phyloP scores from a whole-genome alignment of 2,797 vertebrate genomes.

The Helostoma temminkii region DNA sequence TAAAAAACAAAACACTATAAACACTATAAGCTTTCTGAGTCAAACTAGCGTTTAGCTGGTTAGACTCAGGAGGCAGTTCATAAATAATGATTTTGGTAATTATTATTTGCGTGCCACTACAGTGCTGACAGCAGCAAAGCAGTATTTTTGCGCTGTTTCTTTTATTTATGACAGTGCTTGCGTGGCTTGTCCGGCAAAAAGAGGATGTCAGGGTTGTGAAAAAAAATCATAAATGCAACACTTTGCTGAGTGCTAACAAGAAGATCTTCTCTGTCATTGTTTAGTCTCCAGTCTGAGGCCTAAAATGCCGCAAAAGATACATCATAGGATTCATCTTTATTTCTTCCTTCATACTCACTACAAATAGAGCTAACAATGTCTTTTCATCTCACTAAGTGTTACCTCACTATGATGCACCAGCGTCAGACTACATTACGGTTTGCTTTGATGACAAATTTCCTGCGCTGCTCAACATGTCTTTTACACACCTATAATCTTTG shows the following conservation, averaged over 20 bases:
- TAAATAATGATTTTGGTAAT: not conserved
- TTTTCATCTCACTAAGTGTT: not conserved
- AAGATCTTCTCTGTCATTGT: constrained; percentile 28
- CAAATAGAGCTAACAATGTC: constrained; percentile 4
- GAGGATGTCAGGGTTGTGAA: constrained; percentile 7
- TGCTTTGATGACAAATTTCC: constrained; percentile 22
- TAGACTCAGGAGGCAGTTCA: not conserved
- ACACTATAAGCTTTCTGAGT: not conserved
- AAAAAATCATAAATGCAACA: too few relatives aligned
- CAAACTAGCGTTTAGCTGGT: not conserved
- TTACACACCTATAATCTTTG: constrained; percentile 48
- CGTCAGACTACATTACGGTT: constrained; percentile 8
- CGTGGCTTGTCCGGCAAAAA: constrained; percentile 19
- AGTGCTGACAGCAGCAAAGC: not conserved
- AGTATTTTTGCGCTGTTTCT: constrained; percentile 1
- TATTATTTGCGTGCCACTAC: not conserved
- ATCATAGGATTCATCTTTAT: constrained; percentile 16
- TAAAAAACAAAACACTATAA: not conserved
- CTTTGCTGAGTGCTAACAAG: constrained; percentile 21
- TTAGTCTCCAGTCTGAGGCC: constrained; percentile 41
- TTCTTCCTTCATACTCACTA: constrained; percentile 4
- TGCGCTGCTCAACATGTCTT: constrained; percentile 10
- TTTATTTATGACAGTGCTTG: constrained; percentile 14
- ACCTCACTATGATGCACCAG: constrained; percentile 18
- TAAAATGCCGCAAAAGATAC: constrained; percentile 19